Conservation (phyloP, 2,113 vertebrate genomes). For the Miniopterus natalensis region DNA sequence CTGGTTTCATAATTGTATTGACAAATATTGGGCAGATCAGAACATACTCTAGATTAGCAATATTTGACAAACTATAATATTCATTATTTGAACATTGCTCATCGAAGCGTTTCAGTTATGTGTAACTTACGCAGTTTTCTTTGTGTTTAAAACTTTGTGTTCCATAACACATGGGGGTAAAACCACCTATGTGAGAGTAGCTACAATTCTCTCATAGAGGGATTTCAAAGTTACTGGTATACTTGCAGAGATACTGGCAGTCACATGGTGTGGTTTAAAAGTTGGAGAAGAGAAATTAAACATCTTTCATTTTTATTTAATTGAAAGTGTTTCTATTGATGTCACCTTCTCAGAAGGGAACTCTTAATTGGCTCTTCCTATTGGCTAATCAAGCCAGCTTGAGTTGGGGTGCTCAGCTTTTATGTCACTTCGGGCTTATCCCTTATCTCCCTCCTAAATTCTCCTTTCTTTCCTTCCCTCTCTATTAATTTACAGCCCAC, state of each 20-base stretch:
- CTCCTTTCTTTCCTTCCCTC: background rate
- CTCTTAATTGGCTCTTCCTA: background rate
- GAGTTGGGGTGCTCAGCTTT: background rate
- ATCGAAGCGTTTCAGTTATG: background rate
- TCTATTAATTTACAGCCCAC: background rate
- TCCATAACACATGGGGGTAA: background rate
- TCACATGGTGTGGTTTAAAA: background rate
- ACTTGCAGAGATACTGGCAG: background rate
- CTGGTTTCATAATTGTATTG: background rate
- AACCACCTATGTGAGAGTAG: background rate
- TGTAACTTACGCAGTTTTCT: background rate
- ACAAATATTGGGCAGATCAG: background rate
- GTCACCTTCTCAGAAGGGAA: background rate
- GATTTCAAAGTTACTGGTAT: conserved; percentile 1
- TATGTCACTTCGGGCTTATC: too few relatives aligned
- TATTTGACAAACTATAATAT: background rate
- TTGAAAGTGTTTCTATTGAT: background rate
- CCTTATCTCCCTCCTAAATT: background rate
- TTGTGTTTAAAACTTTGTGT: conserved; percentile 9
- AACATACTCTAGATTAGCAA: background rate
- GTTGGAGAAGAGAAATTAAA: background rate
- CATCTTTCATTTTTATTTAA: conserved; percentile 42
- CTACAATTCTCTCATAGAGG: background rate
- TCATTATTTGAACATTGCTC: background rate
- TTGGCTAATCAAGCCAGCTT: background rate